Base-by-base conservation (phyloP, 2,888 invertebrate species). In the Drosophila austrosaltans region DNA sequence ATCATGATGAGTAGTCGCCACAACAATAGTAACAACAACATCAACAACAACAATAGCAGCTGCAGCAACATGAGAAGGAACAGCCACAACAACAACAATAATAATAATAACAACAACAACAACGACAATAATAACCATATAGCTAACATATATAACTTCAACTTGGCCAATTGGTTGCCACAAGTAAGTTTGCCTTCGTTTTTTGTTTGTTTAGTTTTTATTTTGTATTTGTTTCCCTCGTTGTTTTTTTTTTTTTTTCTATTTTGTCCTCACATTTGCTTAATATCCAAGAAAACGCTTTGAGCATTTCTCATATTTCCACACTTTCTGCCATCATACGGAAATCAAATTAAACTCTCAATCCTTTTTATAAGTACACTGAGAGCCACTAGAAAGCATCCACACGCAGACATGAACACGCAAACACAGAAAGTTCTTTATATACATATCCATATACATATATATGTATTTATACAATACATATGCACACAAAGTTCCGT, bases 161-260 rank as follows among this genome's bases (percentile, higher is more conserved):
- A 89, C 78, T 78, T 85, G 77, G 83, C 86, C 75, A 90, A 84
- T 83, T 91, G 90, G 90, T 90, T 91, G 85, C 83, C 87, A 79
- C 87, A 91, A 89, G 91, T 91, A 91, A 91, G 91, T 91, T 82
- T 56, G 53, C 56, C 59, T 58, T 69, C 16, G 32, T 40, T n/a
- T 58, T 56, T 30, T 39, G 60, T 63, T 40, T 56, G 56, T 61
- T 66, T 25, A 58, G 54, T 16, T 40, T 32, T 57, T 39, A 4
- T 64, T 54, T 62, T 16, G 16, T 16, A 16, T 16, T 44, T 66
- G 36, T 36, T 57, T 53, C 63, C 20, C 53, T 67, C 56, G 63
- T 44, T 48, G 10, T 25, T 25, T 25, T 48, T 8, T 48, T 48
- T 10, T 6, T 10, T 25, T 25, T 48, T 25, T 12, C 22, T 22